Base-by-base conservation (phyloP, 2,797 vertebrate genomes). In the Distichodus sexfasciatus region DNA sequence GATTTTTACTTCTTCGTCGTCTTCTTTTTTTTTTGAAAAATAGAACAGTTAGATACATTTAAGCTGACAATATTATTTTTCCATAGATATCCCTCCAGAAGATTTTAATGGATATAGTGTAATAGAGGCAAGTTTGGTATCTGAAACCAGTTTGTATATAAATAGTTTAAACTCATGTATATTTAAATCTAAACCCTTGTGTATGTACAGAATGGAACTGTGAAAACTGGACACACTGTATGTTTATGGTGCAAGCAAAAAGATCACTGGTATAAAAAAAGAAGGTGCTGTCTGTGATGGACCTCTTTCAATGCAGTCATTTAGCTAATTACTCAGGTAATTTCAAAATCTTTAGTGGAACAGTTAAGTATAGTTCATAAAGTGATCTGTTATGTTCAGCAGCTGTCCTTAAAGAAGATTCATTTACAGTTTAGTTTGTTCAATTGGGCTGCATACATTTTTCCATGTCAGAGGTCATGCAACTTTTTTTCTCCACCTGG, bases 171-270 rank as follows among this genome's bases (percentile, higher is more conserved):
- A 77, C 76, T 77, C 73, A 74, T 73, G 83, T 85, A 80, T 76
- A 80, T 78, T 82, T 59, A 51, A 75, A 67, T 78, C 28, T 29
- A 61, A 69, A 62, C 35, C 36, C 64, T 69, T 70, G 69, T 83
- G 80, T 86, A 82, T 82, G 84, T 86, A 89, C 81, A 87, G 77
- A 82, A 85, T 74, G 81, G 79, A 88, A 88, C 87, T 90, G 87
- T 91, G 88, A 90, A 88, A 83, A 85, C 82, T 81, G 84, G 84
- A 79, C 79, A 86, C 87, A 89, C 86, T 91, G 87, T 87, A 79
- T 72, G 68, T 82, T 74, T 79, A 84, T 76, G 68, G 75, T 66
- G 58, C 77, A 81, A 64, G 74, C 79, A 72, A 72, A 75, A 67
- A 80, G 64, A 74, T 79, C 80, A 83, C 81, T 81, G 75, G 75